Evolutionary conservation across 2,888 invertebrate species (phyloP), one percentile per base, ranked within the genome.

Genomic region (Sacculina carcini): DNA sequence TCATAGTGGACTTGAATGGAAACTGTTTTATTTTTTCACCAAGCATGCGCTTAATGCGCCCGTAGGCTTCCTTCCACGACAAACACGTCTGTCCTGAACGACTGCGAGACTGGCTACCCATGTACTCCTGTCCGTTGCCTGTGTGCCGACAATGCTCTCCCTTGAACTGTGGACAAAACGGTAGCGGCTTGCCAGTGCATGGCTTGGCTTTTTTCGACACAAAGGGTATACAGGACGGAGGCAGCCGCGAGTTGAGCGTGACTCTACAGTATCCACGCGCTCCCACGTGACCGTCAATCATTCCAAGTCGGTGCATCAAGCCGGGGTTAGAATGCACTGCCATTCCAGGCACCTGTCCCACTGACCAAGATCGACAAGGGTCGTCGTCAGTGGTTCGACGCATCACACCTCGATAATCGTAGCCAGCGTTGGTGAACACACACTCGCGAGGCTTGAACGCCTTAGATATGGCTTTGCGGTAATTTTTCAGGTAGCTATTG

Each of bases 71-170:
- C n/a, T 16, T 28, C 44, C 44, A 44, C 9, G 44, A 28, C 28
- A 44, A 10, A 9, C 44, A 44, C 1, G 9, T 12, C 9, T 29
- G 44, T 9, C 44, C 44, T 1, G 44, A 16, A 26, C 29, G 44
- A 1, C 28, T 28, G 1, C 44, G 28, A 5, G 4, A 28, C 16
- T 9, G 28, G 3, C 2, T 28, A 1, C 44, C 44, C 28, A 28
- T 26, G 28, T 44, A 44, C 19, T 44, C 44, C 28, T 44, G 44
- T n/a, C 44, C 44, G 19, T 44, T 44, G n/a, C 44, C 44, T 5
- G 44, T 44, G 44, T 10, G 19, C 9, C 44, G 44, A 10, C 44
- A 44, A 9, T 44, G 10, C 7, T 26, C 44, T 2, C 28, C 19
- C 16, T 28, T 2, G n/a, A 44, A 26, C 1, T 29, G 28, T 2